Base-by-base conservation (phyloP, 1,140 invertebrate species). In the Pinna nobilis region DNA sequence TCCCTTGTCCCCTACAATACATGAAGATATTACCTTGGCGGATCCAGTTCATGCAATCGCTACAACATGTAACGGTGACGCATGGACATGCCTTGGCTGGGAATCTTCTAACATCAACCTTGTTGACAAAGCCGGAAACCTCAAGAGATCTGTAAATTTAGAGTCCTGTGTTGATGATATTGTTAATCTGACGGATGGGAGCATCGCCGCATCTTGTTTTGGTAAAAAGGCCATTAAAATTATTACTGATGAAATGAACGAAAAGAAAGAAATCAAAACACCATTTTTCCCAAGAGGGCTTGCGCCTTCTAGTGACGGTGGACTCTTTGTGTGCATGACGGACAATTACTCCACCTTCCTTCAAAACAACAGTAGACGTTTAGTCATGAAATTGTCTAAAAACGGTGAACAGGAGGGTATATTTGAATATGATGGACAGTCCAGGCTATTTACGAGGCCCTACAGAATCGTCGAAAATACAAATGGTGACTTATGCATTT, bases 401-500 rank as follows among this genome's bases (percentile, higher is more conserved):
- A 39, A 65, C 3, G 60, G 61, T 35, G 49, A 65, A n/a, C 23
- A 59, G 15, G 61, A 65, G 25, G 39, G 33, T 5, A 33, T 50
- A 7, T 75, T 50, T 25, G 73, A 75, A 60, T 65, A 65, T 41
- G 37, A 64, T n/a, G 59, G 61, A 1, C 51, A 65, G 15, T 50
- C 37, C 33, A 44, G 50, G n/a, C 33, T 75, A 3, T 75, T 75
- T 33, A 69, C 66, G 20, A 57, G 73, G 30, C 73, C 73, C 20
- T 75, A 65, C 20, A 25, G 73, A 49, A 53, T 70, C 15, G 41
- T n/a, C 33, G 73, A 75, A 64, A 75, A 75, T 55, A 70, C 53
- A 30, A 75, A 75, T 33, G 67, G 73, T 20, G 73, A 75, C 44
- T 59, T 75, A 4, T 75, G 73, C 51, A 67, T 75, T 11, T 65